Evolutionary conservation across 2,797 vertebrate genomes (phyloP).

Genomic region (Syndactyla subalaris): DNA sequence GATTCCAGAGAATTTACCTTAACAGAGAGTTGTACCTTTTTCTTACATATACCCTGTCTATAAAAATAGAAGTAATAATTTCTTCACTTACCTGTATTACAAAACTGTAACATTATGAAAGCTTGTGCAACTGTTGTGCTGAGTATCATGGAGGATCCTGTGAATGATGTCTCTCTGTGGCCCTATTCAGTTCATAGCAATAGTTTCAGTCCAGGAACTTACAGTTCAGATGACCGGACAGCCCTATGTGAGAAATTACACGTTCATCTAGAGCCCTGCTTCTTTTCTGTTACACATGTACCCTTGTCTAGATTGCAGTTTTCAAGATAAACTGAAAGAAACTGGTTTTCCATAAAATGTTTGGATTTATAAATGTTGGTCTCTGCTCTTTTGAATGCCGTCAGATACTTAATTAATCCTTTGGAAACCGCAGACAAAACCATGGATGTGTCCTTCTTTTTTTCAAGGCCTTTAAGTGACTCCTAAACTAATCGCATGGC

Average conservation of each 20-base stretch:
- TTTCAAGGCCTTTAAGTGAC: background rate
- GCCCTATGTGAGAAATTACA: background rate
- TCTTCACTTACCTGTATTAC: background rate
- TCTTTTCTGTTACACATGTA: background rate
- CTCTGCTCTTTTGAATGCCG: background rate
- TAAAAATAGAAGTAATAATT: background rate
- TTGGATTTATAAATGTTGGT: background rate
- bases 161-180: background rate
- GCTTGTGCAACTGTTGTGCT: background rate
- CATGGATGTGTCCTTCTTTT: background rate
- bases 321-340: background rate
- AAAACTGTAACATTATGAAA: background rate
- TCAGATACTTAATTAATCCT: background rate
- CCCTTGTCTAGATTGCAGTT: background rate
- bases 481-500: background rate
- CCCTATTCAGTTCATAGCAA: background rate
- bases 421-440: background rate
- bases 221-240: background rate
- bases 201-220: background rate
- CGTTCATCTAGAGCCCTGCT: background rate
- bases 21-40: background rate
- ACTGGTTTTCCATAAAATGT: background rate
- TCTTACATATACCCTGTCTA: background rate
- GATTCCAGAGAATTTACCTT: background rate
- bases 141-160: background rate